Evolutionary conservation across 2,113 vertebrate genomes (phyloP), one percentile per base, ranked within the genome.

Genomic region (Athene noctua): DNA sequence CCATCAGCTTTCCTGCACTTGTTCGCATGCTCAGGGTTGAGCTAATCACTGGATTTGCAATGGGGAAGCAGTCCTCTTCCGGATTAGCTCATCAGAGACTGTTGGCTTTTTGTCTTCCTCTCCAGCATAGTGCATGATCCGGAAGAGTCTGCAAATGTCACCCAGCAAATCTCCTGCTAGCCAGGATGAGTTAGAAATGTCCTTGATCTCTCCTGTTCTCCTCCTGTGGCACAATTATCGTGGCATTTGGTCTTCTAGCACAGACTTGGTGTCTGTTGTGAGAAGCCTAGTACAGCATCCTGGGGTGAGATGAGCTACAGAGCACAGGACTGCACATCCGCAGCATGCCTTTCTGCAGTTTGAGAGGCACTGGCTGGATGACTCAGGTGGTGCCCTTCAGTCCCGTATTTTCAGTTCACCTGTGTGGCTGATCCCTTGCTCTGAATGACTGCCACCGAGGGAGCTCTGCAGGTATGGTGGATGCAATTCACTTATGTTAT

Each of bases 41-140:
- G 44, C 44, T 96, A 75, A 83, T 80, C 72, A 87, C 65, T 73
- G 81, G 77, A 81, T 85, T 42, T 87, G 89, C 73, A 96, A 94
- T 4, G 1, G 15, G 29, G 61, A 92, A 81, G 80, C n/a, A 87
- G 61, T 11, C 13, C 32, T 67, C 19, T 94, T 83, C 62, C 84
- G 95, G 52, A 92, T 52, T 36, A 92, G 65, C 65, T 94, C 80
- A 74, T 87, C 87, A 82, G 78, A 77, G 70, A 71, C 38, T 36
- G n/a, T 20, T 74, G 80, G 6, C 2, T 58, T 91, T 88, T 88
- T 73, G 67, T 74, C n/a, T 91, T 95, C 62, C 68, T 79, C 84
- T 87, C 86, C 80, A 79, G 68, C 72, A 40, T 2, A 81, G 10
- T 44, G n/a, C 13, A 0, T 54, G n/a, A 57, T 79, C 68, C 23